Conservation (phyloP, 2,888 invertebrate species). For the Aporophyla nigra region DNA sequence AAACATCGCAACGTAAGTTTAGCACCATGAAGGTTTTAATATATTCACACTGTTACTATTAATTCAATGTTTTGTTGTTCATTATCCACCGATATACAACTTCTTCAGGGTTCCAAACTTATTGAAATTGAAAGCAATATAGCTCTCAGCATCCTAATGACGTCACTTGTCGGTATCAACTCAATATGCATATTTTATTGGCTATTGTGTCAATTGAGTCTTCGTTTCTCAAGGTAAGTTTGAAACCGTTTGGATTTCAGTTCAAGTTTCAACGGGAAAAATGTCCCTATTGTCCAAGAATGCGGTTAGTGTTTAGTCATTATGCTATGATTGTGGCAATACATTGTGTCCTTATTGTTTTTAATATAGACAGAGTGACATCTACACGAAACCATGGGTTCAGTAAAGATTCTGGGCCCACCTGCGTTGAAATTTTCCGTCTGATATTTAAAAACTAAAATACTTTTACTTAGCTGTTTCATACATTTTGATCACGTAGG, state of each 20-base stretch:
- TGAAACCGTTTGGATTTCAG: slow-evolving; percentile 17
- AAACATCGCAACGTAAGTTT: neutral
- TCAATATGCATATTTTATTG: slow-evolving; percentile 32
- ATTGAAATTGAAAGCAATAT: slow-evolving; percentile 17
- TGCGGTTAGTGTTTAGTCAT: neutral
- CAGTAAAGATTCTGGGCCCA: neutral
- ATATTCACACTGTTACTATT: neutral
- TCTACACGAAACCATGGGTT: neutral
- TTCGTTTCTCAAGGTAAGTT: slow-evolving; percentile 4
- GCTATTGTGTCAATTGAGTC: slow-evolving; percentile 30
- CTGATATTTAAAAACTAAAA: too few species aligned
- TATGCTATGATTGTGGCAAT: neutral
- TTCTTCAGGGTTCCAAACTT: neutral
- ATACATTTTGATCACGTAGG: too few species aligned
- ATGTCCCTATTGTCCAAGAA: neutral
- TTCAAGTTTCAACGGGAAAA: neutral
- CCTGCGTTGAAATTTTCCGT: too few species aligned
- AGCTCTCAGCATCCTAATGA: slow-evolving; percentile 8
- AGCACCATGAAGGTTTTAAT: neutral
- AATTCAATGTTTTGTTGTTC: neutral
- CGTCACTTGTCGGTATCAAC: slow-evolving; percentile 7
- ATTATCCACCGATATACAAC: neutral
- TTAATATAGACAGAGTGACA: neutral
- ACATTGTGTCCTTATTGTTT: neutral
- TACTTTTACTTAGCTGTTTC: too few species aligned